phyloP scores from a whole-genome alignment of 2,888 invertebrate genomes.

The Calameuta pallipes region DNA sequence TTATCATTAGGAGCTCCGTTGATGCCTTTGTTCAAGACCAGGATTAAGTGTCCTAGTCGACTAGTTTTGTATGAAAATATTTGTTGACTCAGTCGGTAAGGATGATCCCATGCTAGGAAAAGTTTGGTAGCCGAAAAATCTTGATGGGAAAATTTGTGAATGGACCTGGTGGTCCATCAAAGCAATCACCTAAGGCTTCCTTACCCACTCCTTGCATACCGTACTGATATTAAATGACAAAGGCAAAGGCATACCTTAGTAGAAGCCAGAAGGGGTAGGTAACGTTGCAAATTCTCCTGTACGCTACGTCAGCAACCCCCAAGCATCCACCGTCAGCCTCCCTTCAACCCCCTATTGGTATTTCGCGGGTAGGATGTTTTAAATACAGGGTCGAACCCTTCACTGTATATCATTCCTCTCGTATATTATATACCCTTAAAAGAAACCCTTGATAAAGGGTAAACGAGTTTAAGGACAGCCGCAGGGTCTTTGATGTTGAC shows the following conservation, averaged over 20 bases:
- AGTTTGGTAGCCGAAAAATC: neutral
- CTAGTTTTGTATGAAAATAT: neutral
- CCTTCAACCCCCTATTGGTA: conserved; percentile 57
- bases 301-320: conserved; percentile 24
- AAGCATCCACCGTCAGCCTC: conserved; percentile 17
- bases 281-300: conserved; percentile 59
- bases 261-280: conserved; percentile 29
- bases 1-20: neutral
- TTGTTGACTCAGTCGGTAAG: neutral
- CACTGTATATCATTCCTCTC: neutral
- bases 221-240: conserved; percentile 66
- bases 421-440: neutral
- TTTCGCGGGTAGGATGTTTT: conserved; percentile 63
- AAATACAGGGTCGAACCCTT: conserved; percentile 48
- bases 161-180: conserved; percentile 60
- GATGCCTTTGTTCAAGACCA: too few relatives aligned
- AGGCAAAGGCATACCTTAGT: conserved; percentile 65
- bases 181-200: conserved; percentile 65
- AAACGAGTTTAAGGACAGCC: conserved; percentile 58
- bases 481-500: conserved; percentile 58
- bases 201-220: conserved; percentile 59
- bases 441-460: conserved; percentile 53
- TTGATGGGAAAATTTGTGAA: conserved; percentile 46
- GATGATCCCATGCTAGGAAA: neutral
- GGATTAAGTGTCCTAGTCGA: neutral